A percentile compares a stretch with the other conserved stretches of the same genome.
These are phyloP conservation scores for Eretmochelys imbricata DNA, from an alignment of 2,113 vertebrate species.

Conservation along the genomic window DNA sequence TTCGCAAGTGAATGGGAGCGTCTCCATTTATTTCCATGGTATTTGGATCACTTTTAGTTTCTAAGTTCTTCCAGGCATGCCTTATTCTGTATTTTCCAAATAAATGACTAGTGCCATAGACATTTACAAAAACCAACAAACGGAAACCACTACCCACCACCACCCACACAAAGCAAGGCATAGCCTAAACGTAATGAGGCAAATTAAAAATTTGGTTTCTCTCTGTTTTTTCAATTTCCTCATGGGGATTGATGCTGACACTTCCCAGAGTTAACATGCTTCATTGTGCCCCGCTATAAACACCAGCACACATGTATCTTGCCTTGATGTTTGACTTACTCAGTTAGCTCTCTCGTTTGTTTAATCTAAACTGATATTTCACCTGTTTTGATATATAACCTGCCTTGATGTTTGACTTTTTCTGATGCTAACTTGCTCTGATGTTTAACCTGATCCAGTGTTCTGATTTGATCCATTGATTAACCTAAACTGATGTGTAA, in stretches of 20 bases:
- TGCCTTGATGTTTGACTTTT: neutral
- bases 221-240: neutral
- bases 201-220: neutral
- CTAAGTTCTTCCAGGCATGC: neutral
- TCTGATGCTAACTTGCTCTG: neutral
- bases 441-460: neutral
- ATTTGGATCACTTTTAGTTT: neutral
- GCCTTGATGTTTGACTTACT: neutral
- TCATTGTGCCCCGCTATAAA: rapidly evolving
- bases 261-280: neutral
- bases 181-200: neutral
- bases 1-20: neutral
- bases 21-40: neutral
- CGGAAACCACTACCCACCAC: too few relatives aligned
- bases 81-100: neutral
- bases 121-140: neutral
- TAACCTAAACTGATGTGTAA: neutral
- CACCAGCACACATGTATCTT: rapidly evolving
- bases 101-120: neutral
- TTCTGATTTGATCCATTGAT: neutral
- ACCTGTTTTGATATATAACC: neutral
- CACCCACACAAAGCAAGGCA: neutral
- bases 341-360: rapidly evolving
- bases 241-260: neutral
- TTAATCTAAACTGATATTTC: neutral